Evolutionary conservation across 2,888 invertebrate species (phyloP).

Genomic region (Dioctria rufipes): DNA sequence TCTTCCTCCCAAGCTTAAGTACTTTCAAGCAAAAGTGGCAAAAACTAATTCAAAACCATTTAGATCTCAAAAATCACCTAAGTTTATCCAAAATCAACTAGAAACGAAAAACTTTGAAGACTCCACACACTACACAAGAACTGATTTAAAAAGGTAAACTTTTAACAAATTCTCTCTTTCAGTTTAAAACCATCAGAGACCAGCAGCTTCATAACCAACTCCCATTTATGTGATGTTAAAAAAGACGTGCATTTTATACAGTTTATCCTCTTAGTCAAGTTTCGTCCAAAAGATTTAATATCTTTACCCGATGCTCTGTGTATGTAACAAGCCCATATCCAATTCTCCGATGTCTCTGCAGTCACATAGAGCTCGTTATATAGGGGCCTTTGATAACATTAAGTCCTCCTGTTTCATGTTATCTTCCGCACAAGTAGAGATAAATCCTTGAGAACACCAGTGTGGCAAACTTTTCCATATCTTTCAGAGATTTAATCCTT

Average conservation of each 20-base stretch:
- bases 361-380: not conserved
- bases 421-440: conserved; percentile 43
- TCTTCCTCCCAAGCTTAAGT: too few relatives aligned
- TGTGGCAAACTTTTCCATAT: conserved; percentile 38
- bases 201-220: conserved; percentile 18
- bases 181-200: too few relatives aligned
- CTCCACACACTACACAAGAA: too few relatives aligned
- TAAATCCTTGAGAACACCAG: conserved; percentile 40
- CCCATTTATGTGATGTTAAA: not conserved
- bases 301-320: conserved; percentile 18
- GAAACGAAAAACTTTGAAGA: too few relatives aligned
- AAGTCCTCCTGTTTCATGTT: conserved; percentile 42
- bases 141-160: too few relatives aligned
- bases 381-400: not conserved
- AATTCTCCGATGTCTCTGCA: not conserved
- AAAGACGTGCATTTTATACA: conserved; percentile 36
- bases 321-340: conserved; percentile 29
- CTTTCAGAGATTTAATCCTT: conserved; percentile 47
- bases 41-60: too few relatives aligned
- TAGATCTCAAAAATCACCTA: too few relatives aligned
- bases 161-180: too few relatives aligned
- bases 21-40: too few relatives aligned
- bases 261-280: conserved; percentile 43
- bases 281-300: conserved; percentile 35
- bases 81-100: too few relatives aligned